These are phyloP conservation scores for Eulemur macaco DNA, from an alignment of 2,113 vertebrate species.

Conservation along the genomic window DNA sequence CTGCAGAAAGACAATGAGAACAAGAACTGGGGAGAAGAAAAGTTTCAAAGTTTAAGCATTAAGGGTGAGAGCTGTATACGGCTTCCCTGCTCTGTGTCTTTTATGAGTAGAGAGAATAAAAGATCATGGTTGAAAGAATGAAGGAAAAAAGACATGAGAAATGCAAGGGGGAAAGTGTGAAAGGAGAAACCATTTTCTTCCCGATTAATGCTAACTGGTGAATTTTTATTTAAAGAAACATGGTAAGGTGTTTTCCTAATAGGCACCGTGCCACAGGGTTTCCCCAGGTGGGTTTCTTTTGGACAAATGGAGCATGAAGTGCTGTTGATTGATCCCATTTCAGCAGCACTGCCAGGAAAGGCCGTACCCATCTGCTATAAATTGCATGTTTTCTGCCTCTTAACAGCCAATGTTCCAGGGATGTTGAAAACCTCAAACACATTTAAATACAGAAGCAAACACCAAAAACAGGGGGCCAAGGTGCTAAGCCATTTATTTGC, in stretches of 20 bases:
- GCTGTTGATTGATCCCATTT: conserved; percentile 80
- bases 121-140: not conserved
- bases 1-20: not conserved
- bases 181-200: conserved; percentile 49
- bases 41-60: not conserved
- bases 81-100: not conserved
- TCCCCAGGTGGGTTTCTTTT: conserved; percentile 82
- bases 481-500: not conserved
- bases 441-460: conserved; percentile 74
- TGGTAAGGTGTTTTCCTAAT: conserved; percentile 84
- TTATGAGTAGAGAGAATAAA: conserved; percentile 65
- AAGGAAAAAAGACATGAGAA: not conserved
- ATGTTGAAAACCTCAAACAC: conserved; percentile 70
- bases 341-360: conserved; percentile 70
- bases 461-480: not conserved
- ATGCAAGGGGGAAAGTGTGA: not conserved
- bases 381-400: conserved; percentile 80
- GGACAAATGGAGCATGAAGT: conserved; percentile 82
- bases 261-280: conserved; percentile 73
- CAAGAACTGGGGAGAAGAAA: conserved; percentile 16
- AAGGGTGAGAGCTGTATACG: not conserved
- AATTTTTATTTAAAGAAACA: conserved; percentile 82
- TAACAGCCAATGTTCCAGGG: conserved; percentile 80
- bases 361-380: conserved; percentile 82
- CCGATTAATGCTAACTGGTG: conserved; percentile 73